Percentiles rank a stretch among this genome's conserved stretches.
Conservation (phyloP, 92 coral and sea anemone species). For the Epizoanthus stellaris region DNA sequence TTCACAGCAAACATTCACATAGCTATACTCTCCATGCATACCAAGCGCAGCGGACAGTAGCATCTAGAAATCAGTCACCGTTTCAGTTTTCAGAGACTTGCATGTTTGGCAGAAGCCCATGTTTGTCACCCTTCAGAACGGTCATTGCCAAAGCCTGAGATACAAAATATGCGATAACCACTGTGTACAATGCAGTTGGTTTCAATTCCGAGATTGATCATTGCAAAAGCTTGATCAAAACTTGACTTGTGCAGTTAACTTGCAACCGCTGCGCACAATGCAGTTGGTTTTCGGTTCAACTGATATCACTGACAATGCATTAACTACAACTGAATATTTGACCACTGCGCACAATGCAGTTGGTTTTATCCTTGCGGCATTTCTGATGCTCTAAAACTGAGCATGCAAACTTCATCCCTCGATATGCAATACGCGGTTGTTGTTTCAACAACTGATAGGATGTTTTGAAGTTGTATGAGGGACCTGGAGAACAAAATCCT, state of each 20-base stretch:
- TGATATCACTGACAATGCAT: neutral
- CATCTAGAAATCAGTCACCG: conserved; percentile 32
- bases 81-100: conserved; percentile 27
- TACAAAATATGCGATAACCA: conserved; percentile 36
- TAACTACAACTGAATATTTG: neutral
- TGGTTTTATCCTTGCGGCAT: conserved; percentile 43
- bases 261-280: conserved; percentile 76
- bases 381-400: conserved; percentile 62
- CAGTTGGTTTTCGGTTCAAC: conserved; percentile 58
- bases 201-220: conserved; percentile 12
- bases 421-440: conserved; percentile 35
- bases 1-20: conserved; percentile 43
- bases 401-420: conserved; percentile 27
- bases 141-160: neutral
- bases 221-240: conserved; percentile 38
- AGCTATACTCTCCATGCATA: conserved; percentile 36
- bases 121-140: conserved; percentile 26
- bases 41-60: conserved; percentile 41
- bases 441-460: conserved; percentile 16
- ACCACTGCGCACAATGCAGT: conserved; percentile 87
- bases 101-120: conserved; percentile 48
- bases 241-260: neutral
- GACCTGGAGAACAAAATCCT: conserved; percentile 28
- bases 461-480: conserved; percentile 29
- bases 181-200: conserved; percentile 57